These are phyloP conservation scores for Condylostylus longicornis DNA, from an alignment of 1,140 invertebrate species.

Conservation along the genomic window DNA sequence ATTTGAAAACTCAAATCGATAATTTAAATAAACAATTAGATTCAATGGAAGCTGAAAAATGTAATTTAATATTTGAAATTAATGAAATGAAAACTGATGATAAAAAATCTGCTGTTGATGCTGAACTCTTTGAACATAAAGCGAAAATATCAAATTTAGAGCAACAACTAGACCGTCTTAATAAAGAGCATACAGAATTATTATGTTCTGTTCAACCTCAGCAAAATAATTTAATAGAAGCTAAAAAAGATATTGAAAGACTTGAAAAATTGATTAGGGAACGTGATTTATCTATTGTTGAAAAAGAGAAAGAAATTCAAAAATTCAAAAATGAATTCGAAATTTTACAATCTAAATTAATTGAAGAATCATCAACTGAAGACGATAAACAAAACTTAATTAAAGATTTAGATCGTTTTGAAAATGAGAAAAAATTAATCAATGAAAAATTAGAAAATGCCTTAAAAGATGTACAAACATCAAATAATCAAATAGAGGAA, in stretches of 20 bases:
- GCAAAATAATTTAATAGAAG: constrained; percentile 6
- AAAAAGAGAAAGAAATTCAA: background rate
- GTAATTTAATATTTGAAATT: constrained; percentile 15
- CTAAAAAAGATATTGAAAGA: constrained; percentile 5
- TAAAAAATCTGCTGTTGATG: constrained; percentile 25
- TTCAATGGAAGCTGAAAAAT: constrained; percentile 19
- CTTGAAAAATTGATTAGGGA: constrained; percentile 2
- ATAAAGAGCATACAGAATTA: constrained; percentile 10
- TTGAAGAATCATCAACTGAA: background rate
- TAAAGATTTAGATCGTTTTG: background rate
- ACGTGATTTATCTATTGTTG: constrained; percentile 1
- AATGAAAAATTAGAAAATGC: background rate
- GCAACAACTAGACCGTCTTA: constrained; percentile 8
- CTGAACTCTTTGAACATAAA: constrained; percentile 29
- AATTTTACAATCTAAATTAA: constrained; percentile 2
- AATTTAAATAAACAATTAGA: constrained; percentile 7
- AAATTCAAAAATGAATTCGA: background rate
- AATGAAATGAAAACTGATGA: constrained; percentile 34
- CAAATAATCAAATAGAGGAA: constrained; percentile 7
- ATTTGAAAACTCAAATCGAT: background rate
- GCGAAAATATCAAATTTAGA: constrained; percentile 20
- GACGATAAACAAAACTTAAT: background rate
- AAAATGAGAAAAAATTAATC: background rate
- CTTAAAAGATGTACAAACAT: background rate
- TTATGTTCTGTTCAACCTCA: constrained; percentile 9